phyloP scores from a whole-genome alignment of 2,888 invertebrate genomes.

The Epicampocera succincta region DNA sequence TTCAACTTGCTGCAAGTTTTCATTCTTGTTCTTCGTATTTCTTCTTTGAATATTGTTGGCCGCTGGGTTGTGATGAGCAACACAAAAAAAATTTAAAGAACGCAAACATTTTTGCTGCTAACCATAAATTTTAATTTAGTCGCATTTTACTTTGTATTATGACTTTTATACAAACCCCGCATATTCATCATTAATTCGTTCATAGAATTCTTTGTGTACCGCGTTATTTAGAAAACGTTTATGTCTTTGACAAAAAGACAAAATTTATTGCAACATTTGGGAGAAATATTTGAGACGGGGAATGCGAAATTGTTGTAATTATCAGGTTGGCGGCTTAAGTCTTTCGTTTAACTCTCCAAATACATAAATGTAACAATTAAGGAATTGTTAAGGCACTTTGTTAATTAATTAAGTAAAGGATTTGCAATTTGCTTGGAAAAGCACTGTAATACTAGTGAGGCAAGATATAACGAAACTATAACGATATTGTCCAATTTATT shows the following conservation, averaged over 20 bases:
- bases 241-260: conserved; percentile 8
- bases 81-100: conserved; percentile 55
- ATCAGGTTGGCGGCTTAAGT: conserved; percentile 24
- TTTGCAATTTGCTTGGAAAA: too few relatives aligned
- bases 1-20: neutral
- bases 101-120: conserved; percentile 68
- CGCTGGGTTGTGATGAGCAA: conserved; percentile 42
- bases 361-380: neutral
- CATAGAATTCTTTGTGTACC: conserved; percentile 26
- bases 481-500: too few relatives aligned
- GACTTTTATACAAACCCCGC: conserved; percentile 17
- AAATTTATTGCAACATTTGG: conserved; percentile 31
- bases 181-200: conserved; percentile 48
- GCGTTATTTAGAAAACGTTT: conserved; percentile 35
- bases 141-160: conserved; percentile 60
- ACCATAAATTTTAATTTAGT: conserved; percentile 72
- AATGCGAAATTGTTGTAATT: conserved; percentile 35
- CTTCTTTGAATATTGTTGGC: conserved; percentile 19
- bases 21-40: neutral
- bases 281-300: conserved; percentile 18
- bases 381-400: too few relatives aligned
- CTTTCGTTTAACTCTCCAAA: conserved; percentile 34
- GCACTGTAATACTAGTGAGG: too few relatives aligned
- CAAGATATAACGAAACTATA: too few relatives aligned
- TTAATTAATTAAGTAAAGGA: too few relatives aligned